A percentile compares a stretch with the other conserved stretches of the same genome.
Conservation (phyloP, 2,888 invertebrate genomes). For the Mamestra brassicae region DNA sequence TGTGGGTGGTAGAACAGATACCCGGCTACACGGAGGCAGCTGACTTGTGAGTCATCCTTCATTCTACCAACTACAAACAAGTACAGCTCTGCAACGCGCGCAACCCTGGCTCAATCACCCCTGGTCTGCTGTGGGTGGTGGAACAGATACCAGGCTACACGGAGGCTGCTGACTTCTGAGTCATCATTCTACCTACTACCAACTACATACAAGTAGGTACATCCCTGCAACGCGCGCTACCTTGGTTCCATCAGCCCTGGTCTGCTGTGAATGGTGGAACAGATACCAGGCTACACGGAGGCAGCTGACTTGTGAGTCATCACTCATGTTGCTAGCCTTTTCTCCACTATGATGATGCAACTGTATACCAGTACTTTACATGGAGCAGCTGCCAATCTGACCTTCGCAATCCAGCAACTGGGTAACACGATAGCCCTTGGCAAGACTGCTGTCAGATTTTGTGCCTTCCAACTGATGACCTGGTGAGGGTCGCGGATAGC, state of each 20-base stretch:
- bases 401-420: too few species aligned
- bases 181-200: conserved; percentile 10
- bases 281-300: conserved; percentile 87
- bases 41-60: conserved; percentile 77
- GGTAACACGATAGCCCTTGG: too few species aligned
- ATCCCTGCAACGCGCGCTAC: conserved; percentile 73
- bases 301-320: conserved; percentile 80
- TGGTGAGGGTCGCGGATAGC: too few species aligned
- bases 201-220: conserved; percentile 92
- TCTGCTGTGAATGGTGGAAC: conserved; percentile 92
- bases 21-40: conserved; percentile 83
- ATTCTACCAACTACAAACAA: conserved; percentile 89
- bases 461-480: too few species aligned
- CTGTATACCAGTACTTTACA: too few species aligned
- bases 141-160: conserved; percentile 91
- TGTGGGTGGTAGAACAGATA: conserved; percentile 92
- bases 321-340: neutral
- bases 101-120: conserved; percentile 66
- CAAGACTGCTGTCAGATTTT: too few species aligned
- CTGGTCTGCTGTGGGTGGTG: conserved; percentile 91
- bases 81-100: conserved; percentile 85
- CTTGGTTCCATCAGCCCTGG: conserved; percentile 76
- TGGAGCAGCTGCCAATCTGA: too few species aligned
- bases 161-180: conserved; percentile 82
- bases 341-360: too few species aligned